Percentiles rank a stretch among this genome's conserved stretches.
These are phyloP conservation scores for Orthosia gracilis DNA, from an alignment of 2,888 invertebrate species.

Conservation along the genomic window DNA sequence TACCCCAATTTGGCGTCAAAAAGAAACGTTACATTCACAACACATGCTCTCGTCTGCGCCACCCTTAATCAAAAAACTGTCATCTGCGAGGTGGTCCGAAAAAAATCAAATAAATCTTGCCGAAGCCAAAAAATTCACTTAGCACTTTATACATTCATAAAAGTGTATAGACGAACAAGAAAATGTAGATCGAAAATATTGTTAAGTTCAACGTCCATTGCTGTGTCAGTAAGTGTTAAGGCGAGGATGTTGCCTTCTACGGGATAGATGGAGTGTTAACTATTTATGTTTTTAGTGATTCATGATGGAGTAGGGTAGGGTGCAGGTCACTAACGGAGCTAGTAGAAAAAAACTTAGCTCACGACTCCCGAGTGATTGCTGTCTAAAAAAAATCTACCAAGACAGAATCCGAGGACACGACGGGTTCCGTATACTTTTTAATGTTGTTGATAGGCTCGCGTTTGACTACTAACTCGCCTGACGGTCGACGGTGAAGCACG, in stretches of 20 bases:
- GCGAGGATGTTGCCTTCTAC: slow-evolving; percentile 33
- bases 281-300: slow-evolving; percentile 59
- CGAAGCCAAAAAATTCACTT: slow-evolving; percentile 75
- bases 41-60: slow-evolving; percentile 70
- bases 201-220: slow-evolving; percentile 58
- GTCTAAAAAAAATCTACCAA: slow-evolving; percentile 79
- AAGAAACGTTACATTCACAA: slow-evolving; percentile 69
- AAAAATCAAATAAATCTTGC: slow-evolving; percentile 69
- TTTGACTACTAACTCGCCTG: no score
- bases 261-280: slow-evolving; percentile 65
- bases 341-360: slow-evolving; percentile 85
- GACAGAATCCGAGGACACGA: slow-evolving; percentile 58
- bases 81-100: slow-evolving; percentile 76
- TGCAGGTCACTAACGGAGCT: slow-evolving; percentile 82
- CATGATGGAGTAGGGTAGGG: slow-evolving; percentile 69
- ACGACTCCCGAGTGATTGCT: slow-evolving; percentile 86
- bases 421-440: slow-evolving; percentile 64
- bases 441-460: no score
- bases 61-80: slow-evolving; percentile 74
- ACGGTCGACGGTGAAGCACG: no score
- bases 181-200: slow-evolving; percentile 36
- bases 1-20: slow-evolving; percentile 58
- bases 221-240: slow-evolving; percentile 48
- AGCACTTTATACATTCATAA: slow-evolving; percentile 74
- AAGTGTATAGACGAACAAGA: slow-evolving; percentile 61